A percentile compares a stretch with the other conserved stretches of the same genome.
These are phyloP conservation scores for Linepithema humile DNA, from an alignment of 1,140 invertebrate species.

Conservation along the genomic window DNA sequence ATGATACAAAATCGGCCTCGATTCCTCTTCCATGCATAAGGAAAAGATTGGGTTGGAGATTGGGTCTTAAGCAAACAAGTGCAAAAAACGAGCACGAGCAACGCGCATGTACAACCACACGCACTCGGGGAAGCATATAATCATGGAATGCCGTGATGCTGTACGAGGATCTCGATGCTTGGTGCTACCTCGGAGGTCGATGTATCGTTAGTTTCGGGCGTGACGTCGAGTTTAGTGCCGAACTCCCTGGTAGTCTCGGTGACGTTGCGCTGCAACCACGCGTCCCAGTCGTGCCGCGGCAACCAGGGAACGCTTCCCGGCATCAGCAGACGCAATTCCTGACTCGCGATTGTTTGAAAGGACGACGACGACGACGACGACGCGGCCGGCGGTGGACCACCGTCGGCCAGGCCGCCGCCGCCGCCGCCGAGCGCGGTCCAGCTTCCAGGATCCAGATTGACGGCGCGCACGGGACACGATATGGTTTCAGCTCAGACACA, in stretches of 20 bases:
- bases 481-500: neutral
- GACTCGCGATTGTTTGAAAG: conserved; percentile 41
- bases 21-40: too few relatives aligned
- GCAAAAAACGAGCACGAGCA: neutral
- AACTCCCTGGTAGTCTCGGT: conserved; percentile 41
- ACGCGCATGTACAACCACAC: neutral
- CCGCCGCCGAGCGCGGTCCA: conserved; percentile 23
- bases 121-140: neutral
- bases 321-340: conserved; percentile 59
- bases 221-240: conserved; percentile 75
- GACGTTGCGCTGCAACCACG: conserved; percentile 73
- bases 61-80: neutral
- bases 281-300: conserved; percentile 71
- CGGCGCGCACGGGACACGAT: neutral
- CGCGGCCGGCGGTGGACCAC: conserved; percentile 25
- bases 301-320: conserved; percentile 61
- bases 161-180: conserved; percentile 30
- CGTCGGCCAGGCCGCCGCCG: conserved; percentile 25
- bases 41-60: too few relatives aligned
- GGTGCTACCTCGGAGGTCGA: conserved; percentile 78
- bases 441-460: conserved; percentile 64
- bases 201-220: conserved; percentile 76
- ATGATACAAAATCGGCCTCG: too few relatives aligned
- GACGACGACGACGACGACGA: conserved; percentile 58
- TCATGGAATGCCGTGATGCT: neutral